Evolutionary conservation across 2,888 invertebrate genomes (phyloP).

Genomic region (Fissipunctia ypsillon): DNA sequence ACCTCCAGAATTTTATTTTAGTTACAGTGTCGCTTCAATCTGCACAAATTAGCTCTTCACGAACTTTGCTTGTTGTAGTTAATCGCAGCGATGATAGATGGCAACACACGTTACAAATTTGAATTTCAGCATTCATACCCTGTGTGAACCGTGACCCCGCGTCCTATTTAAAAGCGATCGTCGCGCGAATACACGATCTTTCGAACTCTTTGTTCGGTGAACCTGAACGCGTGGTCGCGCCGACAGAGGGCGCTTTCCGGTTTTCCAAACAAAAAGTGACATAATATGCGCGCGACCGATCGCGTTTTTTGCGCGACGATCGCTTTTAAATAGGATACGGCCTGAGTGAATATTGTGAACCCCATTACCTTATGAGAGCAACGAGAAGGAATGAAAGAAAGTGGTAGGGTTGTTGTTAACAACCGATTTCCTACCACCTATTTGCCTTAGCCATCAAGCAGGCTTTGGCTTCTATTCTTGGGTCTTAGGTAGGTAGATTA

Average conservation of each 20-base stretch:
- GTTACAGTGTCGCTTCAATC: neutral
- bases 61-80: slow-evolving; percentile 16
- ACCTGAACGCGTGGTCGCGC: too few relatives aligned
- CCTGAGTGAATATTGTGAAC: neutral
- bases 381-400: neutral
- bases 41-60: neutral
- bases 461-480: neutral
- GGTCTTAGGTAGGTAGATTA: neutral
- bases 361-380: neutral
- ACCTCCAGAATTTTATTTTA: neutral
- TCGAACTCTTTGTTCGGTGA: too few relatives aligned
- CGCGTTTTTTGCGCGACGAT: too few relatives aligned
- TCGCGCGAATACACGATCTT: too few relatives aligned
- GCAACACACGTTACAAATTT: slow-evolving; percentile 29
- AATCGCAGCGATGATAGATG: slow-evolving; percentile 13
- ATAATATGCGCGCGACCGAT: too few relatives aligned
- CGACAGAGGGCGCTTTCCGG: too few relatives aligned
- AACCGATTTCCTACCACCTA: neutral
- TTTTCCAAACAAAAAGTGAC: too few relatives aligned
- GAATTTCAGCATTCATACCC: neutral
- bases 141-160: neutral
- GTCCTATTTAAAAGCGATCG: too few relatives aligned
- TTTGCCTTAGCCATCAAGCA: neutral
- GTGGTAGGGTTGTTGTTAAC: neutral
- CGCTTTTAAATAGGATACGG: too few relatives aligned